Evolutionary conservation across 2,888 invertebrate species (phyloP).

Genomic region (Hofmannophila pseudospretella): DNA sequence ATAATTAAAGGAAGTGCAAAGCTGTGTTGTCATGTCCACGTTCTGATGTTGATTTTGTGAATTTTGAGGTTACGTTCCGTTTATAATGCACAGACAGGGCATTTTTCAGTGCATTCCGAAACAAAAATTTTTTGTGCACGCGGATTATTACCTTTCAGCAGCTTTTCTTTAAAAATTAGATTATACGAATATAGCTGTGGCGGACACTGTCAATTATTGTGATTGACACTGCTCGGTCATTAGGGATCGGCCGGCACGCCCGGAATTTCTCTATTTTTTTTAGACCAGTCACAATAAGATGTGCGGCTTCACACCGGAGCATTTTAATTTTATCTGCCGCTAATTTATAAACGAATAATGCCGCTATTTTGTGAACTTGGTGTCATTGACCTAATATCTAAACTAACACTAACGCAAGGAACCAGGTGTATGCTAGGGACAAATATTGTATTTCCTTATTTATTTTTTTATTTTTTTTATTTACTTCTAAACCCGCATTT

Average conservation of each 20-base stretch:
- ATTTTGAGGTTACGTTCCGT: constrained; percentile 64
- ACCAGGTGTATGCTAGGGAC: too few species aligned
- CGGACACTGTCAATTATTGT: constrained; percentile 71
- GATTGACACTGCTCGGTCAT: constrained; percentile 71
- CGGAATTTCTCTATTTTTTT: constrained; percentile 12
- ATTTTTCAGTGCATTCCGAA: too few species aligned
- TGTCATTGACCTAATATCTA: too few species aligned
- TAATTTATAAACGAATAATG: too few species aligned
- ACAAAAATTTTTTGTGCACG: too few species aligned
- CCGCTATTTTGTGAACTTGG: too few species aligned
- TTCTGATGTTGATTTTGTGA: constrained; percentile 60
- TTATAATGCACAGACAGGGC: constrained; percentile 57
- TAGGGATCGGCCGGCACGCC: constrained; percentile 31
- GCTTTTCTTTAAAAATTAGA: constrained; percentile 14
- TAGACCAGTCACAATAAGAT: constrained; percentile 8
- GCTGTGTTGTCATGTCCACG: constrained; percentile 50
- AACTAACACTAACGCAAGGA: too few species aligned
- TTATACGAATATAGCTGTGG: constrained; percentile 38
- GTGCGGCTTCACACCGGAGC: background rate
- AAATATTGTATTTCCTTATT: too few species aligned
- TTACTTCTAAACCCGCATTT: too few species aligned
- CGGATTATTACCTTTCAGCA: background rate
- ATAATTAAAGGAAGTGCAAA: constrained; percentile 18
- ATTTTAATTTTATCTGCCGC: too few species aligned
- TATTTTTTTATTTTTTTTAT: too few species aligned